Base-by-base conservation (phyloP, 1,140 invertebrate genomes). In the Dufourea novaeangliae region DNA sequence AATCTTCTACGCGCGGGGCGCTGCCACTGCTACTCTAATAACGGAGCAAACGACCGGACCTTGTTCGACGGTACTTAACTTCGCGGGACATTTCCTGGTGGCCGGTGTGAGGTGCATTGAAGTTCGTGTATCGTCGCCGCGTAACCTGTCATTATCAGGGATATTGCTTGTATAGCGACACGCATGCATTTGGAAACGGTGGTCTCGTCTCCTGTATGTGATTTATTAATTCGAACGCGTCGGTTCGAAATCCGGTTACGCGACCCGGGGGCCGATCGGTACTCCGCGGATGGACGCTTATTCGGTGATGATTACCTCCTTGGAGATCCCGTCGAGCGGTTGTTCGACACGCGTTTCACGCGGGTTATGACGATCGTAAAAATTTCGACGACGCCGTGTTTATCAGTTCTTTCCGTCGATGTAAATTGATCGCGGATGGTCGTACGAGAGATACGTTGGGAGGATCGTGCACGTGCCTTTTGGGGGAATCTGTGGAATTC, bases 101-200 rank as follows among this genome's bases (percentile, higher is more conserved):
- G 70, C 71, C 46, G 20, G 61, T n/a, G n/a, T n/a, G n/a, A n/a
- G 59, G 76, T 61, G 73, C 76, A 78, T 44, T 29, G 69, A 73
- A 73, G 76, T 79, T 79, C 77, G 77, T 79, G 77, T 79, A 67
- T 79, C 77, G 77, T 75, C 71, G 54, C 71, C n/a, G 62, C 78
- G 56, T 75, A 80, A 77, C 78, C 78, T 77, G 74, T 80, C 72
- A 80, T 80, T 80, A 80, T 80, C 78, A 77, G 74, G 66, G 64
- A 68, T 80, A 80, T 80, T 80, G 78, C 78, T 77, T 67, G 64
- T 64, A 77, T 75, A 69, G 46, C 73, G 73, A 77, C 73, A 68
- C 59, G 76, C 72, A 68, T 56, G 52, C 77, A 64, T 79, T 79
- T 79, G 39, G 70, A 62, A 79, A 79, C 77, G 70, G n/a, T n/a